Percentiles rank a stretch among this genome's conserved stretches.
Conservation (phyloP, 2,113 vertebrate genomes). For the Xyliphius kryptos region DNA sequence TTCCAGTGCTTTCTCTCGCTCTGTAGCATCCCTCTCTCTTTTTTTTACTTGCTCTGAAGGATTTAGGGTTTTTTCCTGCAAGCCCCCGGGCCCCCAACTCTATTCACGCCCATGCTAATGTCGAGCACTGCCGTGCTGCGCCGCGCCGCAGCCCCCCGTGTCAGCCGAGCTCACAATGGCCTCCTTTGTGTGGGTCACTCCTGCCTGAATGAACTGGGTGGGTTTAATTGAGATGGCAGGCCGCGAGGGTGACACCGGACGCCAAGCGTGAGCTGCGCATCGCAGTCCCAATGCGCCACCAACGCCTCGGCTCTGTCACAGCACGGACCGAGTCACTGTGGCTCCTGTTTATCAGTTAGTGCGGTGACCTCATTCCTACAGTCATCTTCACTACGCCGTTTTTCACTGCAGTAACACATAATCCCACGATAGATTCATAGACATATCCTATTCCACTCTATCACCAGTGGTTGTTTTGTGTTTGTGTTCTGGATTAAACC, state of each 20-base stretch:
- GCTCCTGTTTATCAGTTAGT: too few species aligned
- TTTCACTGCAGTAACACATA: too few species aligned
- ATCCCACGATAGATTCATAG: too few species aligned
- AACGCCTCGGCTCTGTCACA: too few species aligned
- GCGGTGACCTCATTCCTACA: too few species aligned
- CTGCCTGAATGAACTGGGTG: slow-evolving; percentile 60
- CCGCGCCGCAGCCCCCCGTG: slow-evolving; percentile 46
- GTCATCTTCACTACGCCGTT: too few species aligned
- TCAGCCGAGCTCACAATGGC: slow-evolving; percentile 49
- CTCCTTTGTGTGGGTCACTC: slow-evolving; percentile 55
- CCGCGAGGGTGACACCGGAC: slow-evolving; percentile 38
- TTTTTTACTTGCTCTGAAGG: slow-evolving; percentile 38
- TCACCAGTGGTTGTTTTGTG: too few species aligned
- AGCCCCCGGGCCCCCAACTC: slow-evolving; percentile 44
- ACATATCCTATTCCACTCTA: too few species aligned
- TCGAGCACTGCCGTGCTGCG: slow-evolving; percentile 55
- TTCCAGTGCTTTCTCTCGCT: slow-evolving; percentile 24
- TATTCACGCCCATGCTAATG: slow-evolving; percentile 54
- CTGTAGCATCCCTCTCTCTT: slow-evolving; percentile 23
- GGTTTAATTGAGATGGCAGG: slow-evolving; percentile 56
- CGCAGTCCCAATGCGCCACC: too few species aligned
- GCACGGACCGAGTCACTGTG: too few species aligned
- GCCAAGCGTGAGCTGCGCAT: too few species aligned
- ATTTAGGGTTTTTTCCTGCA: slow-evolving; percentile 40
- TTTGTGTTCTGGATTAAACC: too few species aligned